Evolutionary conservation across 2,888 invertebrate genomes (phyloP), one percentile per base, ranked within the genome.

Genomic region (Arrhopalites spinosus): DNA sequence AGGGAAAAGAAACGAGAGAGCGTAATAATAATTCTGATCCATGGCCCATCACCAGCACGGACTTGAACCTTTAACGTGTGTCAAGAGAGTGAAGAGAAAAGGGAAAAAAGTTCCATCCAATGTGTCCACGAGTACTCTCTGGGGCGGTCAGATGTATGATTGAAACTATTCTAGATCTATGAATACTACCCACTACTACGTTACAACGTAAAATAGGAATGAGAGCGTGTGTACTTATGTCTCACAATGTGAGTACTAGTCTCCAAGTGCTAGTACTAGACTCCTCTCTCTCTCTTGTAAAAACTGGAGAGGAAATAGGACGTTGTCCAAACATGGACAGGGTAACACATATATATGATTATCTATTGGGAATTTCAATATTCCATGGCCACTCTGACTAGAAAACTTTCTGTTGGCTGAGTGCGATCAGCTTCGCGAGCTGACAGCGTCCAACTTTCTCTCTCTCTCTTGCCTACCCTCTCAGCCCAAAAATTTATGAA

Each of bases 331-430:
- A 59, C 25, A 59, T 59, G 59, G 23, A 59, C 59, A 23, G 59
- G 53, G 64, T 20, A 73, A 71, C 43, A 45, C 50, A 64, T 63
- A 63, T 63, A 64, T 67, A 74, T 73, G 75, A 78, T 73, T 76
- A 75, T 76, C 78, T 78, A 78, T 76, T 75, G 78, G 77, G 77
- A 77, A 78, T 78, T 77, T 78, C 78, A 78, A 78, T 78, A 77
- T 77, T 77, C 77, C 74, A 70, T 71, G 75, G 75, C 73, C 74
- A 76, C 74, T 76, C 74, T 63, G 68, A 67, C 67, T 68, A 53
- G 72, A 63, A 77, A 77, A 77, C 63, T 77, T 77, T 77, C 59
- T 36, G 59, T 59, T 36, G 13, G 70, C 30, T 59, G 50, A 69
- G 69, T 29, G 15, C 27, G 50, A 50, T 50, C 68, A 68, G 68